phyloP scores from a whole-genome alignment of 2,113 vertebrate species.

The Ptyas mucosa region DNA sequence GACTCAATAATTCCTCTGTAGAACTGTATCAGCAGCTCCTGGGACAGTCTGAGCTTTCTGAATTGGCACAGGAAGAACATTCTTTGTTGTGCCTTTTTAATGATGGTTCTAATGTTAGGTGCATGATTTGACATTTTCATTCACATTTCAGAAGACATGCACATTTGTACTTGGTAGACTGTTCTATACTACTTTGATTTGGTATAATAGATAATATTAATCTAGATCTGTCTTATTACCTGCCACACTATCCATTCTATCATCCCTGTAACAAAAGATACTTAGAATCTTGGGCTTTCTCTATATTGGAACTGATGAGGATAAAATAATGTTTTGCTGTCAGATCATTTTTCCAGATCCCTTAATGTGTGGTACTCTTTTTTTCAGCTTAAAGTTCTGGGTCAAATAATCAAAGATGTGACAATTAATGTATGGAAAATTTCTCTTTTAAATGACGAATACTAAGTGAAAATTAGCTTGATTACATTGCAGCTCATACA shows the following conservation, averaged over 20 bases:
- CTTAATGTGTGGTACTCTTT: neutral
- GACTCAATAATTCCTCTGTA: too few relatives aligned
- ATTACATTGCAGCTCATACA: neutral
- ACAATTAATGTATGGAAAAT: neutral
- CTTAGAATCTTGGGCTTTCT: neutral
- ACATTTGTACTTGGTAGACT: neutral
- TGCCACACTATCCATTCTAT: neutral
- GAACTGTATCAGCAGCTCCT: too few relatives aligned
- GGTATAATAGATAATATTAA: neutral
- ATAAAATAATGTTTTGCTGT: neutral
- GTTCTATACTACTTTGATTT: neutral
- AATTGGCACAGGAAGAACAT: too few relatives aligned
- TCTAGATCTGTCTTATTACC: neutral
- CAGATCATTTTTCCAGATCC: neutral
- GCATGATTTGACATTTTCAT: neutral
- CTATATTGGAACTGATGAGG: neutral
- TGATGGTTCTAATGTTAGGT: too few relatives aligned
- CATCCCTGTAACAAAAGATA: neutral
- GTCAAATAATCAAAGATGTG: neutral
- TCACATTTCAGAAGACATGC: neutral
- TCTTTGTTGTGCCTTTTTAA: too few relatives aligned
- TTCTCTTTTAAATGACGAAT: neutral
- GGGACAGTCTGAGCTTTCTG: too few relatives aligned
- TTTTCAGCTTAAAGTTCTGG: neutral
- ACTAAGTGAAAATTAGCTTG: neutral